Conservation (phyloP, 2,113 vertebrate genomes). For the Tiliqua scincoides region DNA sequence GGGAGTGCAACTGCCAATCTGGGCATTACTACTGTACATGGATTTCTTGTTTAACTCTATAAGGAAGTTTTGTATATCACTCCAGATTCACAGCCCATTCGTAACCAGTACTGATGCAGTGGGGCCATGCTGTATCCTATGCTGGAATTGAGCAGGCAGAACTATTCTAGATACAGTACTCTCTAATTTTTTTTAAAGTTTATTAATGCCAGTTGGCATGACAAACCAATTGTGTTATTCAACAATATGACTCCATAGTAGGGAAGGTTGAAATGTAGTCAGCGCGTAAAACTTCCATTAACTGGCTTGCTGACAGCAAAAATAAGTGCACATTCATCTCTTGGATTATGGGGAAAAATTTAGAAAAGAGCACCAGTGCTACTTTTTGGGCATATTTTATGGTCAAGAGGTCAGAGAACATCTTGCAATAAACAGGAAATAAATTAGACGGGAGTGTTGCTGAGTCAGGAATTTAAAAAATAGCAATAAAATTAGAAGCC, state of each 20-base stretch:
- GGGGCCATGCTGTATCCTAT: too few species aligned
- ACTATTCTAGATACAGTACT: background rate
- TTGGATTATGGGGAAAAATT: background rate
- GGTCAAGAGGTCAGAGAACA: constrained; percentile 53
- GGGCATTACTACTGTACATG: background rate
- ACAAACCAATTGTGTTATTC: background rate
- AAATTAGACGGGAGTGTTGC: background rate
- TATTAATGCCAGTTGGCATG: constrained; percentile 22
- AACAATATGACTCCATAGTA: constrained; percentile 6
- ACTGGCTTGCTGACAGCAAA: constrained; percentile 57
- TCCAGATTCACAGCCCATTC: background rate
- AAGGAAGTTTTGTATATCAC: background rate
- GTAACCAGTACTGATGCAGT: too few species aligned
- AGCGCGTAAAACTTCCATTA: background rate
- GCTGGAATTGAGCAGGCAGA: background rate
- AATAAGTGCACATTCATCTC: constrained; percentile 25
- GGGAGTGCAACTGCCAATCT: background rate
- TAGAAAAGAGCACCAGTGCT: background rate
- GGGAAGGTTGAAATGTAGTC: constrained; percentile 48
- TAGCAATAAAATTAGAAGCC: constrained; percentile 37
- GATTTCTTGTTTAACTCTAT: background rate
- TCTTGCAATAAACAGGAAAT: constrained; percentile 47
- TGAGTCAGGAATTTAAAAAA: constrained; percentile 28
- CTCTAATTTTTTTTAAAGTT: background rate
- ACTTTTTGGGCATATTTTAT: constrained; percentile 19